Percentiles rank a stretch among this genome's conserved stretches.
These are phyloP conservation scores for Bucco capensis DNA, from an alignment of 2,113 vertebrate species.

Conservation along the genomic window DNA sequence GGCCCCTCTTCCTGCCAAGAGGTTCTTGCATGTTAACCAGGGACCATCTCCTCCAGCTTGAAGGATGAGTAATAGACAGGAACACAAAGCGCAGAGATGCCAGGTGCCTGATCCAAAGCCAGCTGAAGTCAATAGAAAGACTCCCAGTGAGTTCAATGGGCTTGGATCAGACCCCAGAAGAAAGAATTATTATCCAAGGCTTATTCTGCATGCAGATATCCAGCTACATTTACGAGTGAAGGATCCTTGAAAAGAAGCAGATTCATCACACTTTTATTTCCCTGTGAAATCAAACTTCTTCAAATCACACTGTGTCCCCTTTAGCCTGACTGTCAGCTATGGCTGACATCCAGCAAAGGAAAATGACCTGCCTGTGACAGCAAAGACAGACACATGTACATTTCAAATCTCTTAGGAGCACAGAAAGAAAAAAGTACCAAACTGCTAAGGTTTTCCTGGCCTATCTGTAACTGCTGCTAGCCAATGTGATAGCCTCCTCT, in stretches of 20 bases:
- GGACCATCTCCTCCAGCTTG: constrained; percentile 30
- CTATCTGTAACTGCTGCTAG: not conserved
- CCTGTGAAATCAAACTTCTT: constrained; percentile 7
- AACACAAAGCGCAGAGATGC: constrained; percentile 13
- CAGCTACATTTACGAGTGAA: not conserved
- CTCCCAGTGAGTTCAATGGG: constrained; percentile 9
- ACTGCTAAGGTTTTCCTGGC: not conserved
- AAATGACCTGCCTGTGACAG: constrained; percentile 13
- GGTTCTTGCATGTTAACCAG: constrained; percentile 56
- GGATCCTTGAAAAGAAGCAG: constrained; percentile 7
- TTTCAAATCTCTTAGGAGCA: not conserved
- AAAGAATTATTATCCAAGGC: constrained; percentile 20
- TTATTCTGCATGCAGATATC: not conserved
- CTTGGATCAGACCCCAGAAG: constrained; percentile 17
- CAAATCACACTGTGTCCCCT: not conserved
- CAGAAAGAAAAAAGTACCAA: not conserved
- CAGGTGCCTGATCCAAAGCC: constrained; percentile 38
- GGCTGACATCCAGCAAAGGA: constrained; percentile 13
- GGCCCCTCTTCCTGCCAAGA: constrained; percentile 35
- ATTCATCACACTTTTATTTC: not conserved
- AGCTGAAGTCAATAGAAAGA: constrained; percentile 34
- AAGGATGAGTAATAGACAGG: constrained; percentile 27
- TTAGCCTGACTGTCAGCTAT: not conserved
- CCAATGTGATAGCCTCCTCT: not conserved
- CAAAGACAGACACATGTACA: not conserved